Evolutionary conservation across 2,888 invertebrate genomes (phyloP), one percentile per base, ranked within the genome.

Genomic region (Noctua janthina): DNA sequence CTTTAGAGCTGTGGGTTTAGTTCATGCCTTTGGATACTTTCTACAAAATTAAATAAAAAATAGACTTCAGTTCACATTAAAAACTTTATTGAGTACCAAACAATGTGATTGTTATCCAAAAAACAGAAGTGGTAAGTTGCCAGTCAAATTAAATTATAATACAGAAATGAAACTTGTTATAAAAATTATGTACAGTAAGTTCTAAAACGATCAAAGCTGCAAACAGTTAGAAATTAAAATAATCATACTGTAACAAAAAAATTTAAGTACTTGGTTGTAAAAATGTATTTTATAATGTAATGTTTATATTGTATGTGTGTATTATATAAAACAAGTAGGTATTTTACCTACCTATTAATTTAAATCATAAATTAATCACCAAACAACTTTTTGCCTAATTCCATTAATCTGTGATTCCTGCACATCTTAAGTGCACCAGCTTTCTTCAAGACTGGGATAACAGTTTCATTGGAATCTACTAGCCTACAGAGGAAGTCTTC

Each of bases 401-500:
- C 99, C 99, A 99, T 99, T 95, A 99, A 97, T 92, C 98, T 97
- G 94, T 99, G 99, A 94, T 98, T 99, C 92, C 99, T 97, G 94
- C 99, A 99, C 90, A 98, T 98, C 87, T 98, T 98, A 68, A 99
- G 96, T 10, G 98, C 99, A 90, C 98, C 98, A 79, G 98, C 98
- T 93, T 98, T 98, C 94, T 98, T 99, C 69, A 99, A 95, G 62
- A 98, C 98, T 49, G 97, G 97, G 56, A 97, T 97, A 13, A 98
- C 98, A 94, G 97, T 97, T 80, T 97, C 97, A 95, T 98, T 98
- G 54, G 98, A 98, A 88, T 98, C 98, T 46, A 99, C 98, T 91
- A 99, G 95, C 94, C 98, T 98, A 90, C 98, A 98, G 10, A 99
- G 96, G 94, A 99, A 98, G 95, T 99, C 99, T 95, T 99, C 99